These are phyloP conservation scores for Brachionus koreanus DNA, from an alignment of 1,140 invertebrate species.

Conservation along the genomic window DNA sequence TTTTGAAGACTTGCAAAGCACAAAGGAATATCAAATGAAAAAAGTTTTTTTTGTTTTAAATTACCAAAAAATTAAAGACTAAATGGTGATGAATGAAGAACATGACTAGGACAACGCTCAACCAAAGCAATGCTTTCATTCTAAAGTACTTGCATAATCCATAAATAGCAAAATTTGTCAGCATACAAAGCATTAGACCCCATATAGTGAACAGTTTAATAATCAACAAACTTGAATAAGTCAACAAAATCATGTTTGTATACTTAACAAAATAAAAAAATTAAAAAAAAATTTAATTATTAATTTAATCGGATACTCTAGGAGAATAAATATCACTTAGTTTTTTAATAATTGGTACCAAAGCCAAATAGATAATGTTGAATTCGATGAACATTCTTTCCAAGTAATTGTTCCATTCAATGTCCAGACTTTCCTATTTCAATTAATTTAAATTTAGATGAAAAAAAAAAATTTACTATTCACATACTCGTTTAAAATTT, in stretches of 20 bases:
- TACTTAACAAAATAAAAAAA: not conserved
- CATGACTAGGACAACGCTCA: not conserved
- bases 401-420: conserved; percentile 27
- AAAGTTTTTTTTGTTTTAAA: not conserved
- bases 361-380: not conserved
- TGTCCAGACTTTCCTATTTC: not conserved
- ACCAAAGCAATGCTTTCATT: not conserved
- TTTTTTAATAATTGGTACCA: not conserved
- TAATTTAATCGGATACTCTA: not conserved
- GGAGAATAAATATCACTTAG: not conserved
- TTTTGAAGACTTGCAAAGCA: not conserved
- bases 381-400: conserved; percentile 14
- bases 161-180: not conserved
- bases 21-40: not conserved
- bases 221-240: not conserved
- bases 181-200: not conserved
- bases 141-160: not conserved
- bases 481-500: conserved; percentile 11
- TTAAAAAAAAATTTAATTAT: not conserved
- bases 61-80: not conserved
- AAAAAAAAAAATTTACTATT: not conserved
- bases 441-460: not conserved
- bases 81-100: not conserved
- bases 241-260: not conserved
- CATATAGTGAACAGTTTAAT: not conserved